Base-by-base conservation (phyloP, 30 jellyfish, hydroid and myxozoan genomes). In the Morbakka virulenta region DNA sequence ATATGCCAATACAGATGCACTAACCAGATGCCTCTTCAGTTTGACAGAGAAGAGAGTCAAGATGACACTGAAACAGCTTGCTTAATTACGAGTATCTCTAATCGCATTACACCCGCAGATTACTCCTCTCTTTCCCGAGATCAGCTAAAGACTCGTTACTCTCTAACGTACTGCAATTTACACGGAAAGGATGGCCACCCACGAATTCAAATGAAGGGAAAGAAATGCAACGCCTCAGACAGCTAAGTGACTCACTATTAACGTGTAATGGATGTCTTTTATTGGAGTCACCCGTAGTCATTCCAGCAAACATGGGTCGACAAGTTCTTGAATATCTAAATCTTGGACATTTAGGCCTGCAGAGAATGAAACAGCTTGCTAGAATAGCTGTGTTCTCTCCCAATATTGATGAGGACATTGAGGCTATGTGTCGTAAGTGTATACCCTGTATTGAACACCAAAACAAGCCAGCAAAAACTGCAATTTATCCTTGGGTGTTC, bases 371-470 rank as follows among this genome's bases (percentile, higher is more conserved):
- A 57, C 35, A 33, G 36, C 64, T 77, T 33, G 88, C 88, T 11
- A n/a, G 80, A 77, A 3, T 69, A 32, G 63, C 71, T 2, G 79
- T 35, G 9, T 66, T 62, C 88, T 77, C 86, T 85, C 88, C 88
- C 17, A 29, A 57, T 4, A 77, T 77, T 28, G 73, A 53, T 49
- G 22, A 26, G 2, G 49, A 57, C 52, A 77, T 65, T 65, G 21
- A n/a, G 28, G 70, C 24, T 12, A n/a, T 77, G 32, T 13, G 12
- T 33, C 17, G 29, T 13, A 28, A 50, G 23, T 79, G 76, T 41
- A 32, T 14, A 3, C 26, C n/a, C 52, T 79, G 91, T 29, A 68
- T 67, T 33, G 82, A 52, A 68, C 84, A 77, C 34, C 53, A 52
- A 62, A 61, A 77, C 52, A 24, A 17, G 21, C 84, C 71, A 24